Base-by-base conservation (phyloP, 1,140 invertebrate genomes). In the Drosophila leontia region DNA sequence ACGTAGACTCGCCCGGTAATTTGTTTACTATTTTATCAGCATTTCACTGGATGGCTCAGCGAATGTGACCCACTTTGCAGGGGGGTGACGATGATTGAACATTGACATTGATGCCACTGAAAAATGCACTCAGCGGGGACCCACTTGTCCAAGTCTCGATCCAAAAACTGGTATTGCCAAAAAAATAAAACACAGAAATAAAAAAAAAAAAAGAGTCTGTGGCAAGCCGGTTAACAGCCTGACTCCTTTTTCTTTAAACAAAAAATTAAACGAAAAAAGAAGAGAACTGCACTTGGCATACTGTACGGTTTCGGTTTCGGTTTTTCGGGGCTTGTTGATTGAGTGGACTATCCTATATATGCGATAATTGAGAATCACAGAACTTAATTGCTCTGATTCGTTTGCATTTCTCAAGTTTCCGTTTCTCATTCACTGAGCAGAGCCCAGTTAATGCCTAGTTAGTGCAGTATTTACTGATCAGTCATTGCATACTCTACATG, bases 101-200 rank as follows among this genome's bases (percentile, higher is more conserved):
- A 84, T 76, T 87, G 84, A 88, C 84, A 87, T 90, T 88, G 84
- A 86, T 86, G 80, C 80, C 60, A 61, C 63, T 58, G 74, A 78
- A 78, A 71, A 69, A 68, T 70, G 70, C 59, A 58, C 44, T 60
- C 78, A 56, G 39, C 61, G 70, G 63, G 64, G 78, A 75, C 34
- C 57, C 79, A 77, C 65, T 77, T 75, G 78, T 47, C 67, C 55
- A 55, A 76, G 78, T 64, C 71, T 62, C 56, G 26, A 26, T 13
- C 42, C 65, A 55, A 56, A 59, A 78, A 78, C 76, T 78, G 75
- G 76, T 59, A 74, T 80, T 84, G 85, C 84, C 84, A 88, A 88
- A 48, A 47, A 48, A 13, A 88, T 90, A 29, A 48, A 48, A 8
- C 2, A 9, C 5, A 44, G 8, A 44, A 9, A 17, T 6, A 4